Evolutionary conservation across 37 sponge, comb jelly and placozoan genomes (phyloP).

Genomic region (Halichondria panicea): DNA sequence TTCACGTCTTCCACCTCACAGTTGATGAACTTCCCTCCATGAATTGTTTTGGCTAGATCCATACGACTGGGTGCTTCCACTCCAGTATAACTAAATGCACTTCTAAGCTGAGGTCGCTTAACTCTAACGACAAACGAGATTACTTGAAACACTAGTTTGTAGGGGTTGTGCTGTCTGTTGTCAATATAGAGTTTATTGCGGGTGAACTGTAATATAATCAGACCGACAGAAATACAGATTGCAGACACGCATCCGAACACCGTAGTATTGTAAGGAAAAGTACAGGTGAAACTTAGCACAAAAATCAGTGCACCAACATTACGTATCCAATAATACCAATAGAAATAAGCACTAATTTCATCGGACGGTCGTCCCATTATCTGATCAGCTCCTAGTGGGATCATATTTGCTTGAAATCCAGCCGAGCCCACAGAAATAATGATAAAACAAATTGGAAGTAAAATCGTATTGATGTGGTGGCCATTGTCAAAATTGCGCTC

Average conservation of each 20-base stretch:
- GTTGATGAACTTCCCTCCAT: conserved; percentile 33
- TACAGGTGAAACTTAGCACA: neutral
- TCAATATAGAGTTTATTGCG: conserved; percentile 1
- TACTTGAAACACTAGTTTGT: conserved; percentile 53
- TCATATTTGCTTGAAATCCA: conserved; percentile 36
- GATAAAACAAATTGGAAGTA: conserved; percentile 1
- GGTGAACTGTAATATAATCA: too few relatives aligned
- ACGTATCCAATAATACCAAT: conserved; percentile 68
- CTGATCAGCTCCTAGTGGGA: conserved; percentile 56
- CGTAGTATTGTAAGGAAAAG: neutral
- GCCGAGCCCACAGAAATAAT: conserved; percentile 34
- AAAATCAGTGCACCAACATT: conserved; percentile 30
- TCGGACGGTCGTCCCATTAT: conserved; percentile 24
- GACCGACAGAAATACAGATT: conserved; percentile 1
- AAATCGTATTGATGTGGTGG: too few relatives aligned
- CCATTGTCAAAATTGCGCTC: neutral
- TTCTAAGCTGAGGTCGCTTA: conserved; percentile 21
- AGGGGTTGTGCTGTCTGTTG: conserved; percentile 7
- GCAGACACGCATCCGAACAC: neutral
- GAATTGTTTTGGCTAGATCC: conserved; percentile 20
- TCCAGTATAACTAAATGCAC: conserved; percentile 26
- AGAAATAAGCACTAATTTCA: conserved; percentile 51
- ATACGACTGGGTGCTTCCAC: conserved; percentile 2
- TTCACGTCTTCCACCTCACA: conserved; percentile 44
- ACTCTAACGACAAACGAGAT: conserved; percentile 44